Evolutionary conservation across 1,140 invertebrate genomes (phyloP), one percentile per base, ranked within the genome.

Genomic region (Thalassaphorura encarpata): DNA sequence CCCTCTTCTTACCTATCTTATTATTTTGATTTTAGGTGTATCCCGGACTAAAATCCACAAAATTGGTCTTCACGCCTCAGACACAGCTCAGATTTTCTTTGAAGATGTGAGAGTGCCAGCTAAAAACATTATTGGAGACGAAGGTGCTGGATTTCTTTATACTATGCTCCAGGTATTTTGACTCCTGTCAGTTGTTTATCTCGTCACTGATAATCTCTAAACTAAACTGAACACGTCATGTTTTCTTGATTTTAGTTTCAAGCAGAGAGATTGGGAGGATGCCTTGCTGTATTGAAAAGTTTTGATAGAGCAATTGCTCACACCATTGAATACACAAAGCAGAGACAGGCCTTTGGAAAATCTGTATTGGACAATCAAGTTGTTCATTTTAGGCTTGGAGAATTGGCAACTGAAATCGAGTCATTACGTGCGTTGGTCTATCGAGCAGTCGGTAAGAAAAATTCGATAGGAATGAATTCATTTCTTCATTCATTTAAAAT

Each of bases 61-160:
- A 67, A 53, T 81, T 23, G 79, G 79, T 36, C 74, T 77, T 69
- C 63, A 69, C 39, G 68, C 67, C 52, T 80, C 78, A 18, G 80
- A 80, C 66, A 81, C 78, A 11, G 77, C 74, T n/a, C 70, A 78
- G 66, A 71, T 80, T 31, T 80, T 72, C 62, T 79, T 80, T 68
- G 79, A 82, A 47, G 73, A 81, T 69, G 76, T 77, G 15, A 66
- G 71, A 21, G 73, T 80, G 0, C 78, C 80, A 5, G 64, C 67
- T 13, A 68, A 65, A 36, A 68, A 80, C 65, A 70, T 80, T 11
- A 79, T 81, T 50, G 79, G 79, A n/a, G 76, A 80, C 55, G 75
- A 78, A 66, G 78, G 78, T 19, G 66, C 67, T 59, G 79, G 79
- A 2, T 82, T 81, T 64, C 68, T 71, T 0, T 81, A 80, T 64